These are phyloP conservation scores for Lepus townsendii DNA, from an alignment of 2,797 vertebrate genomes.

Conservation along the genomic window DNA sequence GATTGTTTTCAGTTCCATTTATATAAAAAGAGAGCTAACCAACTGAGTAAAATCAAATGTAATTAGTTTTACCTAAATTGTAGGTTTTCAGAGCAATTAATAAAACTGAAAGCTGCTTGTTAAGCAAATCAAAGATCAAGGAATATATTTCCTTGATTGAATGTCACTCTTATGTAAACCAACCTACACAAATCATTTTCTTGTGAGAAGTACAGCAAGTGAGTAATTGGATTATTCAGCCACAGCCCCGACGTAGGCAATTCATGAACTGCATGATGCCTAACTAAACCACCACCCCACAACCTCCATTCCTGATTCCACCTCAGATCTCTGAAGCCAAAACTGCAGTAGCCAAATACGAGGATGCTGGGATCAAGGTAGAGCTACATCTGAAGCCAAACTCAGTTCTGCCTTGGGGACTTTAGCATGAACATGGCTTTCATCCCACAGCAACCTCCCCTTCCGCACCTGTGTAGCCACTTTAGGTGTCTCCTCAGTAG, in stretches of 20 bases:
- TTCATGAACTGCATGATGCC: not conserved
- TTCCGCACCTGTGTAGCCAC: rapidly evolving
- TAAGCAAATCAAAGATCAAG: slow-evolving; percentile 72
- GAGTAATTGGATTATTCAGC: not conserved
- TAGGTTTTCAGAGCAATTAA: slow-evolving; percentile 78
- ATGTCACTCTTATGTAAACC: slow-evolving; percentile 53
- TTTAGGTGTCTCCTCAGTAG: rapidly evolving
- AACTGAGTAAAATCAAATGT: slow-evolving; percentile 64
- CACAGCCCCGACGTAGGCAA: not conserved
- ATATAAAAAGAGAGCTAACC: slow-evolving; percentile 61
- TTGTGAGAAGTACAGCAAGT: not conserved
- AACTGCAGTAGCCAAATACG: rapidly evolving
- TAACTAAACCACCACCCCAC: rapidly evolving
- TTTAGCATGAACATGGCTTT: not conserved
- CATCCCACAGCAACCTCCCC: rapidly evolving
- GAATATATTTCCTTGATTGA: slow-evolving; percentile 55
- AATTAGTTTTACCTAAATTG: slow-evolving; percentile 76
- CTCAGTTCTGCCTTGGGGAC: rapidly evolving
- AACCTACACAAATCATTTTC: slow-evolving; percentile 49
- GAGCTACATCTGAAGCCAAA: not conserved
- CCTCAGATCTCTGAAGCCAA: not conserved
- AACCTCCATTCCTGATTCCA: no score
- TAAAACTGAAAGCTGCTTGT: slow-evolving; percentile 66
- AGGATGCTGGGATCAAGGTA: no score
- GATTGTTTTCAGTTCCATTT: slow-evolving; percentile 62